Base-by-base conservation (phyloP, 2,888 invertebrate genomes). In the Amiota communis region DNA sequence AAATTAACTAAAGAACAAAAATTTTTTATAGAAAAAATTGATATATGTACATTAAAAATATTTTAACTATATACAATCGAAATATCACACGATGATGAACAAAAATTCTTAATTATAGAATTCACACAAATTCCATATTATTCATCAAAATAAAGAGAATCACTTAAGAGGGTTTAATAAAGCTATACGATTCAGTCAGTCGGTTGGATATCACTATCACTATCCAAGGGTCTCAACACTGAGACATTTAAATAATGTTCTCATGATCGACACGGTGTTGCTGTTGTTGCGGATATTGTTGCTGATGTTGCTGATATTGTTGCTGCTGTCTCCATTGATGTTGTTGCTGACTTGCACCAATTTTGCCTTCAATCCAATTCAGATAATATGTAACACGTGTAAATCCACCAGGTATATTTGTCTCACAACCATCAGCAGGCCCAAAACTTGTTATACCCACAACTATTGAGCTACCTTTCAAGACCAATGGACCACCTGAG, bases 401-500 rank as follows among this genome's bases (percentile, higher is more conserved):
- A 76, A 89, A 89, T 11, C 89, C 90, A 0, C 88, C 88, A 1
- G 89, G 87, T n/a, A 88, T 81, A 61, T 83, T 87, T 9, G 85
- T 87, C 70, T 89, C 87, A 76, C 89, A 90, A 0, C 87, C 87
- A 72, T 86, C 84, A 17, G 86, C 85, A 0, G 88, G 88, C 0
- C 89, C 90, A 71, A 90, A 90, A 70, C 90, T 90, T 0, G 90
- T 89, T 2, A 90, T 82, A 65, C 89, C 90, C 61, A 90, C 85
- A n/a, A 90, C 81, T 0, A 80, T 74, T 56, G 83, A 79, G 2
- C 87, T 86, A 51, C 83, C 84, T 65, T 87, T 87, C 0, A 89
- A 75, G 0, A 90, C 88, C 10, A 90, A 75, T 0, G 90, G 90
- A 1, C 90, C 90, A 36, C 90, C 90, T 0, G 90, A 90, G 74